phyloP scores from a whole-genome alignment of 2,797 vertebrate species.

The Hylomyscus alleni region DNA sequence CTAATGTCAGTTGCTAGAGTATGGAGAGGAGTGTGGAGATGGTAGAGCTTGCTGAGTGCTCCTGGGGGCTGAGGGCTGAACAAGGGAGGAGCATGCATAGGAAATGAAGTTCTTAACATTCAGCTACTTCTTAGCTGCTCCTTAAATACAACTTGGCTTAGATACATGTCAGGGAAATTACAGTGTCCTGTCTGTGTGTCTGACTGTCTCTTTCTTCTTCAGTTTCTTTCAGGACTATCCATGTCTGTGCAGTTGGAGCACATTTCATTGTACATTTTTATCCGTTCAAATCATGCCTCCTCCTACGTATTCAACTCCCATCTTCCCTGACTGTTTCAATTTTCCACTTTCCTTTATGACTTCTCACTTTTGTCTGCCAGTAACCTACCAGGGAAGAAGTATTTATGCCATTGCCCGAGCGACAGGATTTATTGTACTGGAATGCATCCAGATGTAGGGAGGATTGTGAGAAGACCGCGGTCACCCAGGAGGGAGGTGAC shows the following conservation, averaged over 20 bases:
- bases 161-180: background rate
- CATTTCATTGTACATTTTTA: slow-evolving; percentile 38
- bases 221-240: background rate
- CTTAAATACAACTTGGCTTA: slow-evolving; percentile 54
- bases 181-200: background rate
- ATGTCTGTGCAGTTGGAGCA: background rate
- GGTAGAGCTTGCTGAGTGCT: background rate
- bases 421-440: slow-evolving; percentile 65
- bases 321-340: slow-evolving; percentile 66
- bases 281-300: background rate
- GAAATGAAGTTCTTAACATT: background rate
- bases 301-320: slow-evolving; percentile 33
- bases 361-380: slow-evolving; percentile 70
- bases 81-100: background rate
- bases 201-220: background rate
- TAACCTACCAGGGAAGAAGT: slow-evolving; percentile 62
- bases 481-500: background rate
- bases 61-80: background rate
- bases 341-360: slow-evolving; percentile 67
- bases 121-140: background rate
- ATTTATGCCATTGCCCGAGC: slow-evolving; percentile 59
- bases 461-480: background rate
- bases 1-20: background rate
- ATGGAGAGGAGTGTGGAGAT: background rate
- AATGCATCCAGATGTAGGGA: slow-evolving; percentile 61